These are phyloP conservation scores for Taeniopygia guttata DNA, from an alignment of 2,797 vertebrate species.

Conservation along the genomic window DNA sequence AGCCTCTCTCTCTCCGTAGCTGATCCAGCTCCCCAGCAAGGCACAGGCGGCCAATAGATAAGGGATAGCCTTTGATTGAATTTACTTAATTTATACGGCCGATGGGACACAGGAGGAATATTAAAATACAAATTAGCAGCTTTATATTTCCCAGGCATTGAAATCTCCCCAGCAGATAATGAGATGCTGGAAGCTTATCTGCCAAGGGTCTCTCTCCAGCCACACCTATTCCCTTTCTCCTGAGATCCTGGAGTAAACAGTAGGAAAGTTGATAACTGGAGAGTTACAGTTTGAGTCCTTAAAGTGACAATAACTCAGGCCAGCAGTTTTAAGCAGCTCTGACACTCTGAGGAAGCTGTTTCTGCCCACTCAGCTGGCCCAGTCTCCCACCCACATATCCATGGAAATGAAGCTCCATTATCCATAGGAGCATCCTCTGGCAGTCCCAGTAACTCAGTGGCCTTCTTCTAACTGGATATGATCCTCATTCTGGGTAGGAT, in stretches of 20 bases:
- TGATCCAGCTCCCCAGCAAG: conserved; percentile 10
- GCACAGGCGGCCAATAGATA: conserved; percentile 36
- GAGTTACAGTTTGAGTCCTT: not conserved
- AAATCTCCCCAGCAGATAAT: conserved; percentile 54
- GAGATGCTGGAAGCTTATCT: conserved; percentile 45
- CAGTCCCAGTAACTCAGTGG: not conserved
- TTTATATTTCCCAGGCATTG: conserved; percentile 41
- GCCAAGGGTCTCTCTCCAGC: conserved; percentile 15
- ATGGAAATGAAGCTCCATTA: not conserved
- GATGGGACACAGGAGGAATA: conserved; percentile 57
- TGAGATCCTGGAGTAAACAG: not conserved
- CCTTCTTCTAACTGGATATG: not conserved
- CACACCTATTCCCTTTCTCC: conserved; percentile 10
- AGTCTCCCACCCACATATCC: not conserved
- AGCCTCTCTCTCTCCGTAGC: not conserved
- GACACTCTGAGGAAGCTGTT: not conserved
- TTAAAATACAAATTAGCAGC: conserved; percentile 69
- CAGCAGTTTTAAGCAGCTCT: not conserved
- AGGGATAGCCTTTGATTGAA: conserved; percentile 57
- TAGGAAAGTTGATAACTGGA: not conserved
- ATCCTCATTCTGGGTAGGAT: not conserved
- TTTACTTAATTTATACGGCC: conserved; percentile 57
- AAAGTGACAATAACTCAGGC: not conserved
- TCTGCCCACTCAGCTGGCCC: not conserved
- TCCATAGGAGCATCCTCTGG: not conserved